phyloP scores from a whole-genome alignment of 2,888 invertebrate genomes.

The Pyrochroa serraticornis region DNA sequence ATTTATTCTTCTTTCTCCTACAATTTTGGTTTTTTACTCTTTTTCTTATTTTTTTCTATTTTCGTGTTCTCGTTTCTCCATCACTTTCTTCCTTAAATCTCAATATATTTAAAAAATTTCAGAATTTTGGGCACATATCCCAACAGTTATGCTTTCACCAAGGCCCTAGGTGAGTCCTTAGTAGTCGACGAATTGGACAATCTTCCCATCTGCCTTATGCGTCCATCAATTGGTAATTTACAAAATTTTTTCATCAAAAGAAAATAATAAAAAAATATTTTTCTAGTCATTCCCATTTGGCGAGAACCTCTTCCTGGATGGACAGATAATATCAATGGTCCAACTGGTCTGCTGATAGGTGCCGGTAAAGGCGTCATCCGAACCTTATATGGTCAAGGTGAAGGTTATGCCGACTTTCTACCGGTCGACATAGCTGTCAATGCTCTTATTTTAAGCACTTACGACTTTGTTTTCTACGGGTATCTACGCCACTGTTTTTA shows the following conservation, averaged over 20 bases:
- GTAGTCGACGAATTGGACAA: constrained; percentile 76
- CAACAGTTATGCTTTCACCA: constrained; percentile 91
- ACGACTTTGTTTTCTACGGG: no score
- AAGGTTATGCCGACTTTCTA: constrained; percentile 78
- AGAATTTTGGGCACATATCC: constrained; percentile 75
- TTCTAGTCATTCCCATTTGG: constrained; percentile 82
- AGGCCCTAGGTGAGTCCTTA: constrained; percentile 83
- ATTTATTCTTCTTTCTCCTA: no score
- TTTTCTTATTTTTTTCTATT: no score
- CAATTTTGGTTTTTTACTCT: no score
- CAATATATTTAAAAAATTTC: constrained; percentile 12
- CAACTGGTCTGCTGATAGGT: constrained; percentile 80
- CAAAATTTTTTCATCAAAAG: no score
- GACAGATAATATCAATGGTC: constrained; percentile 94
- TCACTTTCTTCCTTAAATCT: no score
- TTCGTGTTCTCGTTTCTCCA: no score
- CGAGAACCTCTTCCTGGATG: constrained; percentile 85
- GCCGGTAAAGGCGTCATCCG: constrained; percentile 88
- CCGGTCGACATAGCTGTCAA: constrained; percentile 85
- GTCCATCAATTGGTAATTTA: constrained; percentile 76
- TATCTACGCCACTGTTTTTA: no score
- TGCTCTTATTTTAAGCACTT: constrained; percentile 58
- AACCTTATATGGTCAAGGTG: constrained; percentile 82
- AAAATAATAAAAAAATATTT: background rate
- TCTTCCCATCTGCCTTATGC: constrained; percentile 76